A percentile compares a stretch with the other conserved stretches of the same genome.
Evolutionary conservation across 1,140 invertebrate genomes (phyloP).

Genomic region (Rhagoletis pomonella): DNA sequence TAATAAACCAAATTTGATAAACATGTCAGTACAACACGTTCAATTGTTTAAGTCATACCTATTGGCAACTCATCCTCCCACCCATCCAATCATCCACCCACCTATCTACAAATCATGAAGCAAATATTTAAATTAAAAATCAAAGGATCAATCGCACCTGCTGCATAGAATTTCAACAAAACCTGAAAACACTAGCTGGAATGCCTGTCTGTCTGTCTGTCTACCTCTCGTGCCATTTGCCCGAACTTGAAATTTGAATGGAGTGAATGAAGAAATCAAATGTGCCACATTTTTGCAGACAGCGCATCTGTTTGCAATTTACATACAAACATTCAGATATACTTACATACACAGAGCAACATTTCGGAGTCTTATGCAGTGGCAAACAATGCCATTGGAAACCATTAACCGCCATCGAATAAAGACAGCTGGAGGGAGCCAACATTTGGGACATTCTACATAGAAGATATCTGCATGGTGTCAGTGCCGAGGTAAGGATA

Average conservation of each 20-base stretch:
- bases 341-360: not conserved
- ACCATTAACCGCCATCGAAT: slow-evolving; percentile 27
- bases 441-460: not conserved
- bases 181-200: not conserved
- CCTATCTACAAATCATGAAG: not conserved
- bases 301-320: not conserved
- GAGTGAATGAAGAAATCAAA: slow-evolving; percentile 42
- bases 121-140: slow-evolving; percentile 53
- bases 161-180: not conserved
- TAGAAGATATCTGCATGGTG: not conserved
- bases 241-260: slow-evolving; percentile 34
- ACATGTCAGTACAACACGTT: slow-evolving; percentile 13
- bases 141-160: slow-evolving; percentile 51
- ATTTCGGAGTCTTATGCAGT: not conserved
- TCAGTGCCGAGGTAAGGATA: not conserved
- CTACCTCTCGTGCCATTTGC: not conserved
- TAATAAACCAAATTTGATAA: not conserved
- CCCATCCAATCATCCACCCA: too few species aligned
- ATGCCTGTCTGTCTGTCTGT: not conserved
- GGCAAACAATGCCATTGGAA: slow-evolving; percentile 16
- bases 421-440: slow-evolving; percentile 14
- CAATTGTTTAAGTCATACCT: not conserved
- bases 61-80: too few species aligned
- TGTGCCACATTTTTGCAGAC: slow-evolving; percentile 42
- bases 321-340: not conserved